Evolutionary conservation across 2,797 vertebrate genomes (phyloP), one percentile per base, ranked within the genome.

Genomic region (Furcifer pardalis): DNA sequence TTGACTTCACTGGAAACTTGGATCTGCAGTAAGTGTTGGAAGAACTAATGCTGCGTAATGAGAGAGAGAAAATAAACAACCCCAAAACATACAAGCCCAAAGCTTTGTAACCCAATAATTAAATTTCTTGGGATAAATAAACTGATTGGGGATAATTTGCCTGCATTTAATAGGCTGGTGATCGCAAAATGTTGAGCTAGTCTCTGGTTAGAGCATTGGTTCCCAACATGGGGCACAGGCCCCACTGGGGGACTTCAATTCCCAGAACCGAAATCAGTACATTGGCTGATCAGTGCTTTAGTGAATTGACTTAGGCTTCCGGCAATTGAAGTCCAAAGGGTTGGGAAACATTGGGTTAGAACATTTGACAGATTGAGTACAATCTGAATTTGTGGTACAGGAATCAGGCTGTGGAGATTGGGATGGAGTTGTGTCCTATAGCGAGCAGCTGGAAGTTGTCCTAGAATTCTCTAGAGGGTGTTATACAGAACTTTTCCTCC

Each of bases 1-100:
- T 98, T 89, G 96, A 97, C 94, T 99, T 99, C 94, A 96, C 94
- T 13, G 94, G 88, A 19, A 96, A 97, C 86, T 95, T 99, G 94
- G 98, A 99, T 93, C 93, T 99, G 71, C 95, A 96, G 98, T 99
- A 95, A 66, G 97, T 95, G 81, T 40, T 7, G 9, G 77, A 35
- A 2, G 0, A 68, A 82, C 65, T 49, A 74, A 44, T 49, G 1
- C 8, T 23, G 27, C 30, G 5, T 62, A 40, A 30, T n/a, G 30
- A n/a, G 9, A 9, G 0, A 40, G 23, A 21, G 13, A 19, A 15
- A 10, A 9, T n/a, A n/a, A n/a, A n/a, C n/a, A n/a, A n/a, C n/a
- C n/a, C n/a, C n/a, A n/a, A n/a, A n/a, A 17, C 23, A 7, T 40
- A 21, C 65, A 66, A 66, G 19, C 19, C 23, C 1, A 37, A 63